Evolutionary conservation across 53 echinoderm and acorn worm genomes (phyloP), one percentile per base, ranked within the genome.

Genomic region (Zoroaster sp.): DNA sequence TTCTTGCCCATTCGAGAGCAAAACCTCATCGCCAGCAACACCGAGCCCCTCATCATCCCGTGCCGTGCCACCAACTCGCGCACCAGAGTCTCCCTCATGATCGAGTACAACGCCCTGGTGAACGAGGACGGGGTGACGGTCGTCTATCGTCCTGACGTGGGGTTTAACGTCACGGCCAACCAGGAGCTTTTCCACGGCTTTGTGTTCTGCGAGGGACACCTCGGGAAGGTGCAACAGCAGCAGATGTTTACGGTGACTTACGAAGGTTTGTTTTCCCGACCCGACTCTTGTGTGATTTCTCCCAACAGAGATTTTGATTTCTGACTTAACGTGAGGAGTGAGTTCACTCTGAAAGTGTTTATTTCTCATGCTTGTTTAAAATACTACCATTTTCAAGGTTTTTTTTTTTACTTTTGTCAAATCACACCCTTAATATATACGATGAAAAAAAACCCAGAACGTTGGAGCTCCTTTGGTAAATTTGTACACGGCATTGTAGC

Each of bases 171-270:
- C 8, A 77, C 74, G 40, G 83, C 73, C 15, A 65, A 82, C 52
- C 82, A 88, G 53, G 76, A 88, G 44, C 73, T 53, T 23, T 90
- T 81, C 66, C 74, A 82, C 14, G 90, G 90, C 10, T 53, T 83
- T 18, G 66, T 81, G 35, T 69, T 39, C 37, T 90, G 90, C 37
- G 63, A 71, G 47, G 90, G 72, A 0, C 73, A 72, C 38, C 52
- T 90, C 14, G 73, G 82, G 54, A 73, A 40, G 25, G 38, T 80
- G n/a, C 45, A 52, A n/a, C 90, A 90, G 35, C 74, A 81, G 40
- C 72, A 81, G 83, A 40, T 78, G 78, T 78, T 78, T 23, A 78
- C 25, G 12, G 78, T 78, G 78, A 78, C 78, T 54, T 78, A 78
- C 38, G 78, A 78, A 78, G 78, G 78, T 78, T 36, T 36, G 34